phyloP scores from a whole-genome alignment of 2,797 vertebrate genomes.

The Coendou prehensilis region DNA sequence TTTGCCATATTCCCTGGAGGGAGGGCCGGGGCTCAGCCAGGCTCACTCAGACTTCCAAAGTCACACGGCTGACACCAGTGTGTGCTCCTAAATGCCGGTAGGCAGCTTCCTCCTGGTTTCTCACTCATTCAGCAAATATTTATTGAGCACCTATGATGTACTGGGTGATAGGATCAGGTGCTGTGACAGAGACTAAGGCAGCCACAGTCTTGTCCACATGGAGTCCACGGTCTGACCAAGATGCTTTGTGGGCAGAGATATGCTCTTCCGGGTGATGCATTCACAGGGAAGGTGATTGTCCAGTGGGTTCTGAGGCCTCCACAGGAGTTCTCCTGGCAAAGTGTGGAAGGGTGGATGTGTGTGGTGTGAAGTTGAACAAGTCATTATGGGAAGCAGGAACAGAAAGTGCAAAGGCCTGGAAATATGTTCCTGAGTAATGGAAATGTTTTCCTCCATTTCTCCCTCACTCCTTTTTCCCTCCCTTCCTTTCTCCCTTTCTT shows the following conservation, averaged over 20 bases:
- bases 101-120: not conserved
- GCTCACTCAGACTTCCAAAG: not conserved
- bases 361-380: not conserved
- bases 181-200: not conserved
- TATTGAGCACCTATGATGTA: not conserved
- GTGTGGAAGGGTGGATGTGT: not conserved
- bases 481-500: not conserved
- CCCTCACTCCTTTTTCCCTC: fast-evolving
- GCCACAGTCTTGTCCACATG: not conserved
- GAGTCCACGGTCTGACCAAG: not conserved
- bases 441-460: not conserved
- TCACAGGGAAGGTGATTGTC: not conserved
- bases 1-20: too few species aligned
- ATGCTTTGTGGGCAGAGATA: not conserved
- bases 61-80: not conserved
- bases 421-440: not conserved
- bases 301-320: not conserved
- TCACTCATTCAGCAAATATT: not conserved
- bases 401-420: not conserved
- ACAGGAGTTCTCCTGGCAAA: not conserved
- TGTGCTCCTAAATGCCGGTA: not conserved
- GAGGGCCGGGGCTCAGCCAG: not conserved
- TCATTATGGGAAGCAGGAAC: not conserved
- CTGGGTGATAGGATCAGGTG: not conserved
- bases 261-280: not conserved